phyloP scores from a whole-genome alignment of 1,140 invertebrate genomes.

The Papilio machaon region DNA sequence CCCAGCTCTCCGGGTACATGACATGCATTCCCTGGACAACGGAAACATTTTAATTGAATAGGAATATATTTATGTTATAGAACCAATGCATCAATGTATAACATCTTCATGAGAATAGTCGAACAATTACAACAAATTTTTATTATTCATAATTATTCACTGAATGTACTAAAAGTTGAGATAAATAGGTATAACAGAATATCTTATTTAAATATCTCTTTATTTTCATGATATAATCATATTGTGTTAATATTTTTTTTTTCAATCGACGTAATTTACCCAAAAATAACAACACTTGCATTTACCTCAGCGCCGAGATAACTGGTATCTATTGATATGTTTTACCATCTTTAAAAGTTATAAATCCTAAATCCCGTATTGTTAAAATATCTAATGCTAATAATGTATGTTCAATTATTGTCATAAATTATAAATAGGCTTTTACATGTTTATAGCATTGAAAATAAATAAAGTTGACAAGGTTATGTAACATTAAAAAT shows the following conservation, averaged over 20 bases:
- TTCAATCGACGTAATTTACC: too few species aligned
- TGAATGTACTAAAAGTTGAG: too few species aligned
- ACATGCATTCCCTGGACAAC: constrained; percentile 80
- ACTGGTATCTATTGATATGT: background rate
- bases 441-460: background rate
- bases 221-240: too few species aligned
- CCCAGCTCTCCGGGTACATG: constrained; percentile 79
- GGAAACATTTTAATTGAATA: background rate
- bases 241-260: too few species aligned
- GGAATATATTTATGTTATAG: too few species aligned
- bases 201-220: too few species aligned
- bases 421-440: background rate
- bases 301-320: background rate
- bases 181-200: too few species aligned
- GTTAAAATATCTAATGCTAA: background rate
- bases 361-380: constrained; percentile 3
- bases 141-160: too few species aligned
- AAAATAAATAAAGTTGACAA: background rate
- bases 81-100: too few species aligned
- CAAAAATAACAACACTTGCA: background rate
- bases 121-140: too few species aligned
- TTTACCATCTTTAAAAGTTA: background rate
- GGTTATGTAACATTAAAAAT: background rate
- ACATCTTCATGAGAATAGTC: too few species aligned
- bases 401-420: background rate